Conservation (phyloP, 2,797 vertebrate species). For the Notolabrus celidotus region DNA sequence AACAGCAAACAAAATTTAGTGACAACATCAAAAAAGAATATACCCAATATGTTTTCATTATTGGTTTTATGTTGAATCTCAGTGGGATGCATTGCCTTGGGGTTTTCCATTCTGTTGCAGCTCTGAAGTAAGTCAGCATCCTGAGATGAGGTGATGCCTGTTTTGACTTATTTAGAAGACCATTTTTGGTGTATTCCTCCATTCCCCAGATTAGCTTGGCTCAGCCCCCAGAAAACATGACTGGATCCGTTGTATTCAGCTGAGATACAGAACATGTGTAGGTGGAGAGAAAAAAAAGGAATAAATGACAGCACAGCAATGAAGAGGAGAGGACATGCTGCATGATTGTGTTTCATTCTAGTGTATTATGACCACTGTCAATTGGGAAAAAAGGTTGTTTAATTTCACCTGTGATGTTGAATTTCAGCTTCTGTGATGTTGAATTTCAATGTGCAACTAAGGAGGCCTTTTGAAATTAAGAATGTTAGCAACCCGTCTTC, state of each 20-base stretch:
- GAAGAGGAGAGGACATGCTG: not conserved
- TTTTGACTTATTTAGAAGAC: not conserved
- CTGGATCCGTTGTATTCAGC: slow-evolving; percentile 39
- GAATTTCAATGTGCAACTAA: not conserved
- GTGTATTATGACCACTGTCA: slow-evolving; percentile 1
- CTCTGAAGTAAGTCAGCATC: not conserved
- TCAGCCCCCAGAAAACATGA: slow-evolving; percentile 28
- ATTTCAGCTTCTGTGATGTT: not conserved
- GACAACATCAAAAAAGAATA: no score
- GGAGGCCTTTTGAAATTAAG: not conserved
- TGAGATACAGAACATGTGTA: slow-evolving; percentile 41
- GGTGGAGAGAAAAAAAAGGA: slow-evolving; percentile 34
- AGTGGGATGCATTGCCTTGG: not conserved
- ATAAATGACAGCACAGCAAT: slow-evolving; percentile 9
- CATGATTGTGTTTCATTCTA: not conserved
- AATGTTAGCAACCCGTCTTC: not conserved
- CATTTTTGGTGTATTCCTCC: slow-evolving; percentile 9
- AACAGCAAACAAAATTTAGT: not conserved
- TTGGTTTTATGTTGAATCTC: not conserved
- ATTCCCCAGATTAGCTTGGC: slow-evolving; percentile 25
- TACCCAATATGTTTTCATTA: no score
- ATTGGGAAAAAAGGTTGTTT: not conserved
- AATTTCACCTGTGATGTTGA: not conserved
- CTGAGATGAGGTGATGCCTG: not conserved
- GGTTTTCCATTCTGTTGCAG: not conserved